These are phyloP conservation scores for Peribatodes rhomboidaria DNA, from an alignment of 2,888 invertebrate species.

Conservation along the genomic window DNA sequence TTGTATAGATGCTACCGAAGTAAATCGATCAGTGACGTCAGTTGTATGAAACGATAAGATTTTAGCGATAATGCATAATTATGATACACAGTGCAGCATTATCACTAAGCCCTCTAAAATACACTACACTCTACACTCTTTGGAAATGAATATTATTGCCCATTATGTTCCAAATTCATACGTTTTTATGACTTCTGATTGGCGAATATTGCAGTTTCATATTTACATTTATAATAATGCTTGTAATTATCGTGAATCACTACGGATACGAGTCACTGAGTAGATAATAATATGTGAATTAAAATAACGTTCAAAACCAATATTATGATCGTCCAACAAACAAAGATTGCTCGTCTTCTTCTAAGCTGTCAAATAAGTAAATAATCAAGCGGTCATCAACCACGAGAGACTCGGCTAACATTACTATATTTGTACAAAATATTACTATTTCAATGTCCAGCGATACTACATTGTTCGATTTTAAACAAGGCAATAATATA, in stretches of 20 bases:
- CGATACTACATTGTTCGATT: conserved; percentile 19
- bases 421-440: conserved; percentile 10
- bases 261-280: background rate
- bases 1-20: background rate
- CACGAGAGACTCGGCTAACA: conserved; percentile 17
- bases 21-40: conserved; percentile 18
- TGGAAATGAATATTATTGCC: too few relatives aligned
- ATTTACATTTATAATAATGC: too few relatives aligned
- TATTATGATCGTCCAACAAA: background rate
- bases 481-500: conserved; percentile 15
- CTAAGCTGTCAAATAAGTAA: conserved; percentile 5
- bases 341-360: background rate
- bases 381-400: conserved; percentile 15
- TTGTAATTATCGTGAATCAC: too few relatives aligned
- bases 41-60: conserved; percentile 13
- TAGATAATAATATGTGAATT: background rate
- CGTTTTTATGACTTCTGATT: too few relatives aligned
- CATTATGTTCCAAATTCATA: too few relatives aligned
- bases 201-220: too few relatives aligned
- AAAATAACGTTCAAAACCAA: background rate
- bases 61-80: background rate
- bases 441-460: conserved; percentile 8
- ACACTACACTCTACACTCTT: too few relatives aligned
- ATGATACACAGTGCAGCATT: background rate
- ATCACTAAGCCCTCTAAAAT: background rate